Percentiles rank a stretch among this genome's conserved stretches.
Conservation (phyloP, 2,797 vertebrate species). For the Poeciliopsis turneri region DNA sequence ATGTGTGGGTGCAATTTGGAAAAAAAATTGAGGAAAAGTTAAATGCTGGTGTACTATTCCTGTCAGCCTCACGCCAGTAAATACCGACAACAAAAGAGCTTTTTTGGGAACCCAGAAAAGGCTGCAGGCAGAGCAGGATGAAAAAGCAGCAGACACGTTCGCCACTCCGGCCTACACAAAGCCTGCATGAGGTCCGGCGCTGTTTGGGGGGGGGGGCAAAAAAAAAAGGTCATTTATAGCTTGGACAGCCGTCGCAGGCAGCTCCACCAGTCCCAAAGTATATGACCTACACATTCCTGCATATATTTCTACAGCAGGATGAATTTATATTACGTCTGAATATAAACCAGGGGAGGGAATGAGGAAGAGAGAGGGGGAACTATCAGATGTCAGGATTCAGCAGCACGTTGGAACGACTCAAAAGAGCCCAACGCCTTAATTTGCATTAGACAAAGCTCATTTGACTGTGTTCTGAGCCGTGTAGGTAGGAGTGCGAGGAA, state of each 20-base stretch:
- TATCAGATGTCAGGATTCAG: constrained; percentile 25
- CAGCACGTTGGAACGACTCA: constrained; percentile 12
- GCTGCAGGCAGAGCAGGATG: constrained; percentile 11
- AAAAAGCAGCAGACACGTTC: constrained; percentile 22
- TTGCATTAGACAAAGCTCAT: constrained; percentile 59
- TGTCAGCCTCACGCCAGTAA: constrained; percentile 16
- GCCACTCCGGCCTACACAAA: constrained; percentile 20
- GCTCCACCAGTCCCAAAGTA: neutral
- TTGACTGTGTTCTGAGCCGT: constrained; percentile 40
- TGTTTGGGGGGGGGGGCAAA: constrained; percentile 13
- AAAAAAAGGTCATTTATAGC: constrained; percentile 13
- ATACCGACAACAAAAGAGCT: constrained; percentile 7
- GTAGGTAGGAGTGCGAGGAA: constrained; percentile 16
- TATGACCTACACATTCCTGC: constrained; percentile 11
- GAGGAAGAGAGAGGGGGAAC: too few relatives aligned
- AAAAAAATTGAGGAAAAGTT: neutral
- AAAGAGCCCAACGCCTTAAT: constrained; percentile 28
- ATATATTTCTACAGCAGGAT: constrained; percentile 26
- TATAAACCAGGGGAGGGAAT: neutral
- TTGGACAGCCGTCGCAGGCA: neutral
- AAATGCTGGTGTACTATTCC: neutral
- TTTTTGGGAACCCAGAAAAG: constrained; percentile 23
- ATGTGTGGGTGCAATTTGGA: neutral
- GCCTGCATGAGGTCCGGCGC: constrained; percentile 18
- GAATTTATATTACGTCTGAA: neutral